Evolutionary conservation across 2,797 vertebrate species (phyloP), one percentile per base, ranked within the genome.

Genomic region (Miichthys miiuy): DNA sequence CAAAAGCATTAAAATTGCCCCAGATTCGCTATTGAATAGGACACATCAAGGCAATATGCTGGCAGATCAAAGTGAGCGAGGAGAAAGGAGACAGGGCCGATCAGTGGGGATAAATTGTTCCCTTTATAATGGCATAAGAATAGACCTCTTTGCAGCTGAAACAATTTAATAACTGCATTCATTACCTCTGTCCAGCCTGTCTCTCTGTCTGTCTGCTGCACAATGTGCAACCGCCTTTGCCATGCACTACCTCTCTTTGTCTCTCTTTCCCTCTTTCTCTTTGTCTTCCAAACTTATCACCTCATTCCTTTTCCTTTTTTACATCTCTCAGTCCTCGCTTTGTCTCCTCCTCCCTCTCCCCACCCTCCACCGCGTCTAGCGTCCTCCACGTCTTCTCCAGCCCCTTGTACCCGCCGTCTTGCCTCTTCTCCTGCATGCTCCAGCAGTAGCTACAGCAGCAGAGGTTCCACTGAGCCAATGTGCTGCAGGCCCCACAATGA

Each of bases 1-100:
- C 97, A 99, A 99, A 99, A 98, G 98, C 97, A 98, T 99, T 99
- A 99, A 99, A 99, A 99, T 98, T 99, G 98, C 97, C 97, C 98
- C 98, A 99, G 98, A 98, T 99, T 99, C 97, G 93, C 97, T 99
- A 97, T 98, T 99, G 96, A 99, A 98, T 98, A 97, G 97, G 97
- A 98, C 96, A 98, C 97, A 98, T 97, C 96, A 97, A 96, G 88
- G 97, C 98, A 98, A 97, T 98, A 98, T 97, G 96, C 97, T 97
- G 96, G 94, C 96, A 98, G 97, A 99, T 99, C 98, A 99, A 99
- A 99, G 97, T 96, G 95, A 97, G 96, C 96, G 97, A 95, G 96
- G 96, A 97, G 92, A 96, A 96, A 97, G 96, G 95, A 97, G 97
- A 97, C 96, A 96, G 96, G 91, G 94, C 96, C 91, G 97, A 99